Conservation (phyloP, 2,113 vertebrate species). For the Enhydra lutris region DNA sequence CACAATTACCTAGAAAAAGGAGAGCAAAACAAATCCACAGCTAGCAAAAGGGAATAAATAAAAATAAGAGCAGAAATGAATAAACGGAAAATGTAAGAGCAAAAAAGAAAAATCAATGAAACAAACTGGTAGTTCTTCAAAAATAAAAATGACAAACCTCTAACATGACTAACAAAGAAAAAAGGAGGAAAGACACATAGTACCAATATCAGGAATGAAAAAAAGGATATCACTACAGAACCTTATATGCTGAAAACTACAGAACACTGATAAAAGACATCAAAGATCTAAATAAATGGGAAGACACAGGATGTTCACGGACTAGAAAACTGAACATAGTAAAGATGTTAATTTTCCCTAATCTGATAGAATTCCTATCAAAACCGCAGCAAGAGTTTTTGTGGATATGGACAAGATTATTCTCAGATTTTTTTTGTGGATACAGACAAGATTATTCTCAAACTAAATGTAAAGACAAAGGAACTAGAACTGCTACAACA, state of each 20-base stretch:
- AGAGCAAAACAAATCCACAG: conserved; percentile 17
- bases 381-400: neutral
- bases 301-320: neutral
- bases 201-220: neutral
- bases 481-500: neutral
- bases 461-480: neutral
- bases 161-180: neutral
- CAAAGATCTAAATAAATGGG: neutral
- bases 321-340: neutral
- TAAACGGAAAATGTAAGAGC: neutral
- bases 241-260: neutral
- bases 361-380: neutral
- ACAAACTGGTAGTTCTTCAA: neutral
- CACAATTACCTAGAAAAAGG: neutral
- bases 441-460: neutral
- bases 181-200: neutral
- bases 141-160: neutral
- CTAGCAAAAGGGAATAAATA: neutral
- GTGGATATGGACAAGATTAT: neutral
- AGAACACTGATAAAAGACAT: neutral
- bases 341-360: neutral
- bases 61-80: neutral
- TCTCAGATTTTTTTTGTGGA: neutral
- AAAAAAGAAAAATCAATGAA: neutral
- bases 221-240: neutral